These are phyloP conservation scores for Alloscopus bannaensis DNA, from an alignment of 2,888 invertebrate species.

Conservation along the genomic window DNA sequence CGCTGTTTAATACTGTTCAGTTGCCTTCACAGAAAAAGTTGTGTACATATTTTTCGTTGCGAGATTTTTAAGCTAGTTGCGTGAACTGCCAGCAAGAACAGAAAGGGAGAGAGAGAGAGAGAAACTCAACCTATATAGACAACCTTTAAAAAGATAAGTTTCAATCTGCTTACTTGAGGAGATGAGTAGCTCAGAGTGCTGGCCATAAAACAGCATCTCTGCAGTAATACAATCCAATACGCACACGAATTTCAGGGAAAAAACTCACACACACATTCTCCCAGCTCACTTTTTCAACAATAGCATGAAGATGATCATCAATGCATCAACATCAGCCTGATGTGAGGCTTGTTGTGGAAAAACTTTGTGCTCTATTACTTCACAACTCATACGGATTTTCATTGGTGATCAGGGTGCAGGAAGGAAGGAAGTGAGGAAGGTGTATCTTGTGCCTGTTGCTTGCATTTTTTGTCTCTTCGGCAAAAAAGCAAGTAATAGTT, in stretches of 20 bases:
- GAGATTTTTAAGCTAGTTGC: slow-evolving; percentile 43
- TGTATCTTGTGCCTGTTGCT: slow-evolving; percentile 16
- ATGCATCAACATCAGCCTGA: slow-evolving; percentile 31
- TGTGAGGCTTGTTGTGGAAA: slow-evolving; percentile 34
- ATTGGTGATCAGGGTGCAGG: slow-evolving; percentile 52
- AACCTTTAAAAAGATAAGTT: slow-evolving; percentile 43
- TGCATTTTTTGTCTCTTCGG: slow-evolving; percentile 16
- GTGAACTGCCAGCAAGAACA: slow-evolving; percentile 37
- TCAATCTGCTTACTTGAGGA: slow-evolving; percentile 34
- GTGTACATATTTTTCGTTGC: slow-evolving; percentile 20
- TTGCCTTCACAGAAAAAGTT: too few species aligned
- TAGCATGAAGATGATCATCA: slow-evolving; percentile 21
- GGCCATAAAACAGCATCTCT: slow-evolving; percentile 41
- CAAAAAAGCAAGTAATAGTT: not conserved
- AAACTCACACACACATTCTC: not conserved
- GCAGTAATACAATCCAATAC: slow-evolving; percentile 38
- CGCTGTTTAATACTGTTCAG: slow-evolving; percentile 5
- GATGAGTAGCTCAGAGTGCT: slow-evolving; percentile 34
- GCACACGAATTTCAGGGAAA: slow-evolving; percentile 33
- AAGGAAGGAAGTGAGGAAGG: slow-evolving; percentile 51
- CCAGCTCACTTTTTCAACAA: slow-evolving; percentile 20
- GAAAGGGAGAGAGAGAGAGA: too few species aligned
- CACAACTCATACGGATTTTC: slow-evolving; percentile 60
- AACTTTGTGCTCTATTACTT: slow-evolving; percentile 60
- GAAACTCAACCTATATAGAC: slow-evolving; percentile 41